Evolutionary conservation across 2,113 vertebrate species (phyloP).

Genomic region (Siniperca chuatsi): DNA sequence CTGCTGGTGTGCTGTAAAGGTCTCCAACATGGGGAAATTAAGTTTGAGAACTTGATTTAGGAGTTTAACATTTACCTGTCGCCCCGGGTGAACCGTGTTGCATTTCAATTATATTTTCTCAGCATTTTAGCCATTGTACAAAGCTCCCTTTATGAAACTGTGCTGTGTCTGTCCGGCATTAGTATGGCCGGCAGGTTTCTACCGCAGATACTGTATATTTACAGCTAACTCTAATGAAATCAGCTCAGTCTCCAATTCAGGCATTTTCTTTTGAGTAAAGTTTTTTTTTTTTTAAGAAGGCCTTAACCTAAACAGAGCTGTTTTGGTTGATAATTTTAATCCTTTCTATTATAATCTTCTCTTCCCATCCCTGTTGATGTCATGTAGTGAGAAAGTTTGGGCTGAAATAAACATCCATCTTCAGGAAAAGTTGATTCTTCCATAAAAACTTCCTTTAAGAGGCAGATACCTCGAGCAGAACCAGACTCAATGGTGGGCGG

Average conservation of each 20-base stretch:
- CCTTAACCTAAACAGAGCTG: neutral
- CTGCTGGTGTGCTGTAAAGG: slow-evolving; percentile 18
- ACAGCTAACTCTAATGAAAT: neutral
- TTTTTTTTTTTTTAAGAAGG: neutral
- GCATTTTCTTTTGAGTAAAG: neutral
- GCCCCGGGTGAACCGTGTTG: neutral
- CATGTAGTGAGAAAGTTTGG: neutral
- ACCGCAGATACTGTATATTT: neutral
- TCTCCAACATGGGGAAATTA: slow-evolving; percentile 21
- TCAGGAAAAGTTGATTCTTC: neutral
- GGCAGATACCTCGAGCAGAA: too few relatives aligned
- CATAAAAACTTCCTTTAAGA: too few relatives aligned
- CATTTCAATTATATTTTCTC: slow-evolving; percentile 33
- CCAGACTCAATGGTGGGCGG: too few relatives aligned
- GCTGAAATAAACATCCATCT: neutral
- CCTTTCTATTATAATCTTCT: neutral
- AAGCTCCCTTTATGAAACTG: slow-evolving; percentile 19
- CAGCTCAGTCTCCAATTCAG: neutral
- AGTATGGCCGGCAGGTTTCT: slow-evolving; percentile 1
- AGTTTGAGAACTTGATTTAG: slow-evolving; percentile 32
- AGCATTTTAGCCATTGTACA: neutral
- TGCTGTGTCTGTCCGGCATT: slow-evolving; percentile 14
- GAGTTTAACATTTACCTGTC: slow-evolving; percentile 48
- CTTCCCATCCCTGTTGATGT: neutral
- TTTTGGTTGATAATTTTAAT: neutral